Evolutionary conservation across 2,113 vertebrate species (phyloP).

Genomic region (Piprites chloris): DNA sequence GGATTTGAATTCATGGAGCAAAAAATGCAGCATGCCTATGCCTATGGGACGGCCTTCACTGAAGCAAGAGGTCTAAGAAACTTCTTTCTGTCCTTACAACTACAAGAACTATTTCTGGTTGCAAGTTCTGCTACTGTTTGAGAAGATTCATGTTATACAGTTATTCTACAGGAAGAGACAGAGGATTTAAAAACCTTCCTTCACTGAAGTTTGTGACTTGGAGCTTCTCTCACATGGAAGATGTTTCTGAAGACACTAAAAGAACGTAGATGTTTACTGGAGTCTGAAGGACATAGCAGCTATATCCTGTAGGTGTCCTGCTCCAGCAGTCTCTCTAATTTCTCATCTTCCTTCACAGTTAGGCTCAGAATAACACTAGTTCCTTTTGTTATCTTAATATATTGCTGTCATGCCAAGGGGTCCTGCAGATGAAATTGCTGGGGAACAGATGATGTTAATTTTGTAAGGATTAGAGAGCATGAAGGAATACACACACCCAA

Average conservation of each 20-base stretch:
- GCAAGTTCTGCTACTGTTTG: background rate
- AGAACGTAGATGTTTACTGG: background rate
- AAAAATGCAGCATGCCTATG: background rate
- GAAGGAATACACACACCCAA: rapidly evolving
- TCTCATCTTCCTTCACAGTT: background rate
- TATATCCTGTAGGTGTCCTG: background rate
- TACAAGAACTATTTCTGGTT: background rate
- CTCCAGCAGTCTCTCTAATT: background rate
- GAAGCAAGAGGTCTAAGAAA: background rate
- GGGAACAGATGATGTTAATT: background rate
- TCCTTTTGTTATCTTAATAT: background rate
- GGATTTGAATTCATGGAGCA: background rate
- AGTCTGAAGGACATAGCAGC: background rate
- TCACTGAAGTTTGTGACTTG: background rate
- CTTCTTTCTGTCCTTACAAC: background rate
- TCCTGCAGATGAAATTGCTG: background rate
- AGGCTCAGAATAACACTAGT: background rate
- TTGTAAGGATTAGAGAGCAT: background rate
- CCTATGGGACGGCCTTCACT: background rate
- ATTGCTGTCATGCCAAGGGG: background rate
- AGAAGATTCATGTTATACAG: rapidly evolving
- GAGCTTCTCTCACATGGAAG: background rate
- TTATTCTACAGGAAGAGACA: background rate
- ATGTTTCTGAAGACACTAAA: rapidly evolving
- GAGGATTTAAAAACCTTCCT: background rate